Evolutionary conservation across 1,140 invertebrate species (phyloP).

Genomic region (Zaprionus vittiger): DNA sequence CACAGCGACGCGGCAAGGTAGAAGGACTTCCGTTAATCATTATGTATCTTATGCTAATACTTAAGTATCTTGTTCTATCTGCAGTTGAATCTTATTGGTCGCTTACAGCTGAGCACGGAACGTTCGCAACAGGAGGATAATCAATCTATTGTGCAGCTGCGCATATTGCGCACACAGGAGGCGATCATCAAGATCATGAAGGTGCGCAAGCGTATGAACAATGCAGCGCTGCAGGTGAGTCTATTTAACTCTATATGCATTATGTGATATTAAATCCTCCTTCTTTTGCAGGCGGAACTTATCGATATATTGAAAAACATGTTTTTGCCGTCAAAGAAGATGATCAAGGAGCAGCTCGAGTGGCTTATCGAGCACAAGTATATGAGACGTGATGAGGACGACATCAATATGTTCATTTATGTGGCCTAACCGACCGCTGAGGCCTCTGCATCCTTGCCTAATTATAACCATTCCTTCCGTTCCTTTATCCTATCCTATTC

Average conservation of each 20-base stretch:
- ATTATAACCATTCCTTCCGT: conserved; percentile 28
- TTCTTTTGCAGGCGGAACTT: conserved; percentile 90
- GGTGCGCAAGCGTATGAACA: conserved; percentile 97
- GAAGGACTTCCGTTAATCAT: background rate
- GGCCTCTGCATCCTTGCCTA: conserved; percentile 45
- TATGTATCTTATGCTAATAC: background rate
- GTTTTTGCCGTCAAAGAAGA: conserved; percentile 99
- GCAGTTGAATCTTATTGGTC: conserved; percentile 94
- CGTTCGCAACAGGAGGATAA: conserved; percentile 98
- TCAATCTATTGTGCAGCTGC: conserved; percentile 97
- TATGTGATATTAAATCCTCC: background rate
- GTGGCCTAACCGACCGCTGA: conserved; percentile 91
- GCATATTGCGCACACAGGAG: conserved; percentile 96
- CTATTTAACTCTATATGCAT: background rate
- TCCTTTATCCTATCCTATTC: conserved; percentile 10
- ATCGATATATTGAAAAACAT: conserved; percentile 99
- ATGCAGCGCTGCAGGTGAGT: conserved; percentile 93
- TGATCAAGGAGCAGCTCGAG: conserved; percentile 99
- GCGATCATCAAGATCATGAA: conserved; percentile 99
- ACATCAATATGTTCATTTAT: conserved; percentile 99
- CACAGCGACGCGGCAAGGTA: conserved; percentile 96
- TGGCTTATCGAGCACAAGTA: conserved; percentile 99
- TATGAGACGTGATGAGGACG: conserved; percentile 97
- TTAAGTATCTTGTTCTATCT: background rate
- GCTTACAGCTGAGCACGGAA: conserved; percentile 97